phyloP scores from a whole-genome alignment of 2,888 invertebrate genomes.

The Rhabditoides inermis region DNA sequence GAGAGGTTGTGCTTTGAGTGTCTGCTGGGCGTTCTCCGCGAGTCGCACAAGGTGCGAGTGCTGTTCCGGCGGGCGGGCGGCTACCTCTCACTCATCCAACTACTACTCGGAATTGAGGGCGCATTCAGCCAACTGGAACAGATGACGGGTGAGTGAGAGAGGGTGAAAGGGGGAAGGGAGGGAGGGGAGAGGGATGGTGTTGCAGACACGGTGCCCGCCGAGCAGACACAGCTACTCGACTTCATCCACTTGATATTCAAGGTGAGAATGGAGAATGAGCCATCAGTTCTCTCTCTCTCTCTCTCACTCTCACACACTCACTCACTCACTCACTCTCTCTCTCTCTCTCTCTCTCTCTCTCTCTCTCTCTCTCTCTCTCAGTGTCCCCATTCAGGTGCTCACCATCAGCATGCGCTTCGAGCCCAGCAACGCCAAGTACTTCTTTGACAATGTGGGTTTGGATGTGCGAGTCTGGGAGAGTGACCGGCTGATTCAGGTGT shows the following conservation, averaged over 20 bases:
- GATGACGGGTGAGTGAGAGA: slow-evolving; percentile 43
- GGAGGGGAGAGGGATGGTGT: not conserved
- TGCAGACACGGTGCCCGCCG: not conserved
- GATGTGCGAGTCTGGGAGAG: not conserved
- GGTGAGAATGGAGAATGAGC: no score
- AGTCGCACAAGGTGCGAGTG: slow-evolving; percentile 89
- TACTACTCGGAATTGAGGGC: slow-evolving; percentile 82
- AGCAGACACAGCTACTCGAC: slow-evolving; percentile 27
- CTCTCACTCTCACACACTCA: no score
- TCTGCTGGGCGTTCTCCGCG: slow-evolving; percentile 62
- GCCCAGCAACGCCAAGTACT: slow-evolving; percentile 95
- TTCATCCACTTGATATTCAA: slow-evolving; percentile 47
- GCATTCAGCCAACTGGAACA: no score
- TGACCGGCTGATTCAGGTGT: slow-evolving; percentile 62
- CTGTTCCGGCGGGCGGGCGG: slow-evolving; percentile 96
- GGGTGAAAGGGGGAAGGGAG: slow-evolving; percentile 5
- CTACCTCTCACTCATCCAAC: slow-evolving; percentile 91
- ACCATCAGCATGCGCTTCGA: slow-evolving; percentile 97
- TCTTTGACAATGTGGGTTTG: slow-evolving; percentile 59
- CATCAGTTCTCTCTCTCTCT: no score
- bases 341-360: no score
- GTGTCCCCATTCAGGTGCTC: slow-evolving; percentile 66
- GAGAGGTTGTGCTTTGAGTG: slow-evolving; percentile 11
- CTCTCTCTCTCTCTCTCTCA: no score
- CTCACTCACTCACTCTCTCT: no score